phyloP scores from a whole-genome alignment of 2,113 vertebrate genomes.

The Peromyscus maniculatus region DNA sequence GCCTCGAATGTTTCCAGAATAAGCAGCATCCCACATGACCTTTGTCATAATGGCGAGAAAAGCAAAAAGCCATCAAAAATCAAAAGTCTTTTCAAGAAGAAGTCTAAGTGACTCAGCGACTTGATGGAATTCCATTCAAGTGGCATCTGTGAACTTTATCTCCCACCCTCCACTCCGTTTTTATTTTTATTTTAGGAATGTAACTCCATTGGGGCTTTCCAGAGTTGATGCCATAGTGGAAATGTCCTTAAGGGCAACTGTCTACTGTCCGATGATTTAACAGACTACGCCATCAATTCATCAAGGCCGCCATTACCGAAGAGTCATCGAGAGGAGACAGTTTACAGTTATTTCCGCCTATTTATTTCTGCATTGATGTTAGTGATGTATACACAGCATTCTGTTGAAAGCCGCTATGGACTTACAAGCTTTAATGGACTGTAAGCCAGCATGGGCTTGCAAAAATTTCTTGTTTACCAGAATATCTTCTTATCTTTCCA shows the following conservation, averaged over 20 bases:
- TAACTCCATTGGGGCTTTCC: slow-evolving; percentile 91
- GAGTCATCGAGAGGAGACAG: slow-evolving; percentile 87
- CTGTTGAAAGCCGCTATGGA: slow-evolving; percentile 90
- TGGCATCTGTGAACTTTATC: slow-evolving; percentile 81
- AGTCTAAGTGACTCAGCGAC: slow-evolving; percentile 87
- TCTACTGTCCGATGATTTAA: slow-evolving; percentile 87
- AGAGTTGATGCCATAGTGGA: slow-evolving; percentile 89
- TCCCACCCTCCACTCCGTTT: slow-evolving; percentile 68
- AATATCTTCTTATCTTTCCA: slow-evolving; percentile 92
- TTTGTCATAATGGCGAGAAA: slow-evolving; percentile 95
- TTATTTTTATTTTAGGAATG: slow-evolving; percentile 90
- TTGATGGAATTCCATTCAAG: slow-evolving; percentile 73
- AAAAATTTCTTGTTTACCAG: slow-evolving; percentile 92
- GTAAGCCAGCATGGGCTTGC: slow-evolving; percentile 89
- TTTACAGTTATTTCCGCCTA: slow-evolving; percentile 90
- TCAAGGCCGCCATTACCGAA: slow-evolving; percentile 87
- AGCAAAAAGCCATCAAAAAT: slow-evolving; percentile 97
- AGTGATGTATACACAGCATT: slow-evolving; percentile 80
- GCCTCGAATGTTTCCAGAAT: slow-evolving; percentile 88
- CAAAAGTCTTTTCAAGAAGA: slow-evolving; percentile 99
- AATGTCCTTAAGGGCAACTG: slow-evolving; percentile 88
- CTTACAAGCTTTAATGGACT: slow-evolving; percentile 90
- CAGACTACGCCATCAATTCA: slow-evolving; percentile 86
- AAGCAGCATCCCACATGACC: slow-evolving; percentile 94
- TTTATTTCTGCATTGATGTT: slow-evolving; percentile 90